Base-by-base conservation (phyloP, 2,888 invertebrate species). In the Zygaena filipendulae region DNA sequence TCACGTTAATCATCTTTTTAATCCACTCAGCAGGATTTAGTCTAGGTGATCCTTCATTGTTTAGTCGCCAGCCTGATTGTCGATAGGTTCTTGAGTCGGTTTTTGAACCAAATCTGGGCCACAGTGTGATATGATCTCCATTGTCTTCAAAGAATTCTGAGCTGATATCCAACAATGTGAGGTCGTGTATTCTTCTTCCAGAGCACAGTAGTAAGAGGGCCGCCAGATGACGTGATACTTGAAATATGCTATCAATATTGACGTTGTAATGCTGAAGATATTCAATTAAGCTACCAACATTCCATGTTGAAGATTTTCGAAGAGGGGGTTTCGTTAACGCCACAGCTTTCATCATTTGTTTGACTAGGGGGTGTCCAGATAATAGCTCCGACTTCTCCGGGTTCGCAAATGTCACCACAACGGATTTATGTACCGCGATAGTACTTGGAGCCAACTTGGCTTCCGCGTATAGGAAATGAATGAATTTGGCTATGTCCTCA, bases 101-200 rank as follows among this genome's bases (percentile, higher is more conserved):
- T 33, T 45, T 45, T 1, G 43, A 43, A 1, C 45, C 43, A 23
- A 40, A 44, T 1, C 2, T 20, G 3, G 42, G 43, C 38, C 42
- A 40, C 2, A 45, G 30, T 3, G 23, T 33, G 1, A 48, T 23
- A 3, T 5, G 3, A 7, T 34, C 8, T 1, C 25, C 29, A 2
- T 5, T 11, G 0, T 11, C 11, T 21, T 23, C 3, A 11, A 23
- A 33, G 10, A 23, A 4, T 0, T 32, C 13, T 1, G 11, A 0
- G 9, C 19, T 14, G 6, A 42, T 35, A 2, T 25, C 4, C 1
- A 47, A 25, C 1, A 47, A 27, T 0, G 49, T 46, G 0, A 47
- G 30, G 13, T 47, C 45, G 11, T 49, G 46, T 3, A 47, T 25
- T 8, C 45, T 29, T 21, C 43, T 13, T 0, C 43, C 40, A 1